A percentile compares a stretch with the other conserved stretches of the same genome.
phyloP scores from a whole-genome alignment of 2,888 invertebrate species.

The Volucella inanis region DNA sequence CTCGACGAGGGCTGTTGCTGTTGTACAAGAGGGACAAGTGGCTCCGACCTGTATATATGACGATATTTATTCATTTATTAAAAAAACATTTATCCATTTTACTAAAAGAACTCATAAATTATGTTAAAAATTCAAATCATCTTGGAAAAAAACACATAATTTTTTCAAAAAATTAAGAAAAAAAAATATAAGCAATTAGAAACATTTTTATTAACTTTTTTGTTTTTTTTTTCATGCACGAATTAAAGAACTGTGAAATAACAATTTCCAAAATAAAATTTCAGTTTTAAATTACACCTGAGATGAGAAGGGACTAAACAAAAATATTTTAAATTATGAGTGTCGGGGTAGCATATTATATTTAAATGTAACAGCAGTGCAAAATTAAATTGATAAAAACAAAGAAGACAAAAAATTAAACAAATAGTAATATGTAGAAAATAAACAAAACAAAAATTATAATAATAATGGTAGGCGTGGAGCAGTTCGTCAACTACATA shows the following conservation, averaged over 20 bases:
- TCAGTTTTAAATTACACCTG: too few species aligned
- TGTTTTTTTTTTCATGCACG: conserved; percentile 32
- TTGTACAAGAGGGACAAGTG: conserved; percentile 83
- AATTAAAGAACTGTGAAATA: neutral
- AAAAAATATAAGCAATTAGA: too few species aligned
- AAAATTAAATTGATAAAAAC: too few species aligned
- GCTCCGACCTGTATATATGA: conserved; percentile 81
- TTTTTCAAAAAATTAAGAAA: neutral
- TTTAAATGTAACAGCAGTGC: too few species aligned
- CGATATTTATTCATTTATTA: neutral
- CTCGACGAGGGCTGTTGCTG: conserved; percentile 83
- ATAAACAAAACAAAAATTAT: neutral
- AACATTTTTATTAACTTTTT: neutral
- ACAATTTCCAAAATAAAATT: too few species aligned
- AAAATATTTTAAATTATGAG: too few species aligned
- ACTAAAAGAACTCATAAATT: conserved; percentile 19
- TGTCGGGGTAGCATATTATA: too few species aligned
- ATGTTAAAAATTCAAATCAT: conserved; percentile 44
- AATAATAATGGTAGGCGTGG: too few species aligned
- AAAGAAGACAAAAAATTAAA: too few species aligned
- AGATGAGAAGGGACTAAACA: too few species aligned
- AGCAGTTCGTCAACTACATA: too few species aligned
- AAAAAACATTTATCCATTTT: conserved; percentile 23
- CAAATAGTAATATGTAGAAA: too few species aligned
- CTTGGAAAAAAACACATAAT: conserved; percentile 27